Base-by-base conservation (phyloP, 1,140 invertebrate species). In the Notospermus geniculatus region DNA sequence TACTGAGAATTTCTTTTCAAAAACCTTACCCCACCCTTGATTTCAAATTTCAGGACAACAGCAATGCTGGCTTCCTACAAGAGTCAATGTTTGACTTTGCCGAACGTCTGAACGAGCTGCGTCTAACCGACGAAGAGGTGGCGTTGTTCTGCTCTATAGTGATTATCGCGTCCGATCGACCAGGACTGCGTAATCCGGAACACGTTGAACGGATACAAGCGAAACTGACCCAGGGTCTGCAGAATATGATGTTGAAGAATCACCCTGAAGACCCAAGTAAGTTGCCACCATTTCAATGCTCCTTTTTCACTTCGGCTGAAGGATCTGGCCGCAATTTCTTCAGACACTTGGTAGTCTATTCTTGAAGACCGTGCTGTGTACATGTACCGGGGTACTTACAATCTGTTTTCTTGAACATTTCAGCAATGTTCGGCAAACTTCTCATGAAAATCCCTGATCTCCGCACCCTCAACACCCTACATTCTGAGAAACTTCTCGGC, bases 371-470 rank as follows among this genome's bases (percentile, higher is more conserved):
- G n/a, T n/a, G n/a, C n/a, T n/a, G n/a, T n/a, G n/a, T n/a, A n/a
- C n/a, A n/a, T n/a, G n/a, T n/a, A n/a, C n/a, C n/a, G n/a, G n/a
- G n/a, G n/a, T n/a, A n/a, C n/a, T n/a, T n/a, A n/a, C n/a, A n/a
- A n/a, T 54, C 13, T 30, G 23, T 29, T 23, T 55, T n/a, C 19
- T 55, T n/a, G n/a, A 30, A 5, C 19, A 28, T 15, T 36, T 36
- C 32, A 50, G 46, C 73, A 1, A 88, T 97, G 59, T 85, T 93
- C 57, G 85, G 88, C 54, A 92, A 96, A 76, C 78, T 97, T 64
- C 87, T 96, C 81, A 93, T 93, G 78, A 97, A 95, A 71, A 91
- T 97, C 59, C 93, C 94, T 1, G 95, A 98, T 82, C 84, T 98
- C 66, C 86, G 94, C 64, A 97, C 95, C 0, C 82, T 97, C 41